These are phyloP conservation scores for Pimpla rufipes DNA, from an alignment of 2,888 invertebrate species.

Conservation along the genomic window DNA sequence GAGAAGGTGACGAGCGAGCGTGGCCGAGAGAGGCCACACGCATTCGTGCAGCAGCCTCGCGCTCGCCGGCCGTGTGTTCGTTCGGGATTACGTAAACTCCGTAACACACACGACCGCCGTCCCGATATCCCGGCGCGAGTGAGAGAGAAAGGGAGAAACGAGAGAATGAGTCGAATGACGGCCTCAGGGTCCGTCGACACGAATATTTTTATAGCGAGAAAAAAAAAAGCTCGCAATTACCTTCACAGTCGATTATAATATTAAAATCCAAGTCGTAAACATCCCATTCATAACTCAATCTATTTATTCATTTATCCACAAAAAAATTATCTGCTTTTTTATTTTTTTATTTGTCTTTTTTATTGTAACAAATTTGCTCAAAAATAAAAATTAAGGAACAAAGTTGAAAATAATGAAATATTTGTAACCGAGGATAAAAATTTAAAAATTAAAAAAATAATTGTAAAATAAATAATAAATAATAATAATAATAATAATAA, in stretches of 20 bases:
- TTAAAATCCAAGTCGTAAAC: too few species aligned
- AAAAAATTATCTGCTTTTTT: too few species aligned
- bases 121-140: background rate
- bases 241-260: background rate
- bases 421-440: too few species aligned
- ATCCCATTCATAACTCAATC: too few species aligned
- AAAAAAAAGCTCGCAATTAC: background rate
- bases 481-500: too few species aligned
- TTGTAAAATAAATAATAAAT: too few species aligned
- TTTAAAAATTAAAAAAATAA: too few species aligned
- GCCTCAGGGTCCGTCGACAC: constrained; percentile 36
- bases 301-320: too few species aligned
- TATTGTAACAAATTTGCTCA: too few species aligned
- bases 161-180: constrained; percentile 28
- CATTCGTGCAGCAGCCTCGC: constrained; percentile 35
- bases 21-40: background rate
- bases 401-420: too few species aligned
- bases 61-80: constrained; percentile 6
- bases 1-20: constrained; percentile 58
- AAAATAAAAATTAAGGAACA: too few species aligned
- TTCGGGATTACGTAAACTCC: constrained; percentile 60
- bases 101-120: constrained; percentile 28
- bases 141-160: background rate
- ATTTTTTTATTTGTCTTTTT: too few species aligned
- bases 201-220: constrained; percentile 31